Base-by-base conservation (phyloP, 1,140 invertebrate species). In the Drosophila equinoxialis region DNA sequence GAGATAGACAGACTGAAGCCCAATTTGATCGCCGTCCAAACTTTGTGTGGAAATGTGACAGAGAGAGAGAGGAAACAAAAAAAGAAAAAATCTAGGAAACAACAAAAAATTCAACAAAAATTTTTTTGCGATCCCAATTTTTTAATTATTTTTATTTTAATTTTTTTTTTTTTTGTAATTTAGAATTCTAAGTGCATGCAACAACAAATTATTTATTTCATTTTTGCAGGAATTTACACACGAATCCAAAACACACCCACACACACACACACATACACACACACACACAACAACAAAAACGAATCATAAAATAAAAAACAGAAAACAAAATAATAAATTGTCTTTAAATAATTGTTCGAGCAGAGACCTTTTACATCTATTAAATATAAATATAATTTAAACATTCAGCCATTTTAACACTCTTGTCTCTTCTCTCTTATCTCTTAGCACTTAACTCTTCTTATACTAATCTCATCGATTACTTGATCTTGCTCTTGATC, bases 121-220 rank as follows among this genome's bases (percentile, higher is more conserved):
- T 39, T 39, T 39, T 37, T 37, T 37, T 37, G 6, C 6, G 8
- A 51, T 8, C 8, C 14, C 6, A 14, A 2, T 11, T 23, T 51
- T 51, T 10, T 10, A 48, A 26, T 26, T 26, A 26, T 26, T 26
- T 3, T 26, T 11, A 10, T 20, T 51, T 3, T 20, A 23, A 4
- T 23, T 10, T 20, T 23, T 11, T 3, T 17, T 51, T 51, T 51
- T 51, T 51, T 20, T 51, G 20, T 51, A 23, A 67, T 69, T 55
- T 89, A 86, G 79, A 77, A 73, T 54, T 83, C 65, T 87, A 87
- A 87, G 83, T 89, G 84, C 83, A 87, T 89, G 80, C 80, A 64
- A 71, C 41, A 76, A 76, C 75, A 83, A 89, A 89, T 80, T 89
- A 89, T 89, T 89, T 89, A 89, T 89, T 89, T 89, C 84, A 89